Conservation (phyloP, 2,888 invertebrate species). For the Mystacides longicornis region DNA sequence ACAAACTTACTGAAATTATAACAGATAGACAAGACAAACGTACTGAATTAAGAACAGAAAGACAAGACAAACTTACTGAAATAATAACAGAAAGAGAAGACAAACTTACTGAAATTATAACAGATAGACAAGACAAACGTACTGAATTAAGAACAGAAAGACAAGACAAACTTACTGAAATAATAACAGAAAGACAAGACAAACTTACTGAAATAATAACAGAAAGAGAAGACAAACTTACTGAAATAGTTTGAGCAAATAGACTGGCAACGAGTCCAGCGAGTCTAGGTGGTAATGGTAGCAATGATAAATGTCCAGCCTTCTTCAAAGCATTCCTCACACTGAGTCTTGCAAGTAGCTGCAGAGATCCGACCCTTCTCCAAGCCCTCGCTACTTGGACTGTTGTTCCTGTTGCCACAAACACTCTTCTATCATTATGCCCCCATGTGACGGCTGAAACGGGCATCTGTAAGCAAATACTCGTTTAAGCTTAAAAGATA, state of each 20-base stretch:
- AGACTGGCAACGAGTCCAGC: conserved; percentile 78
- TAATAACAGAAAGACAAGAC: too few relatives aligned
- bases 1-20: too few relatives aligned
- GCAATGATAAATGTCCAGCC: conserved; percentile 64
- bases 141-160: too few relatives aligned
- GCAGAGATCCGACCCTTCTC: conserved; percentile 81
- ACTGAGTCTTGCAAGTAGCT: conserved; percentile 78
- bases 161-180: too few relatives aligned
- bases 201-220: too few relatives aligned
- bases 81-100: too few relatives aligned
- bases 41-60: too few relatives aligned
- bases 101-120: too few relatives aligned
- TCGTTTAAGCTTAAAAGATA: too few relatives aligned
- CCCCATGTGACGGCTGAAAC: conserved; percentile 97
- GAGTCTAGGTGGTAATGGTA: conserved; percentile 84
- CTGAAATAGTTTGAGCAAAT: conserved; percentile 90
- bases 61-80: too few relatives aligned
- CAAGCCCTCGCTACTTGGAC: conserved; percentile 93
- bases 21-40: too few relatives aligned
- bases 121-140: too few relatives aligned
- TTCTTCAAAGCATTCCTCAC: conserved; percentile 68
- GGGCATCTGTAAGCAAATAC: conserved; percentile 54
- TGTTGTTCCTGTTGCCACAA: conserved; percentile 86
- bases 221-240: conserved; percentile 40
- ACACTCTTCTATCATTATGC: conserved; percentile 91